Evolutionary conservation across 1,140 invertebrate genomes (phyloP), one percentile per base, ranked within the genome.

Genomic region (Mamestra configurata): DNA sequence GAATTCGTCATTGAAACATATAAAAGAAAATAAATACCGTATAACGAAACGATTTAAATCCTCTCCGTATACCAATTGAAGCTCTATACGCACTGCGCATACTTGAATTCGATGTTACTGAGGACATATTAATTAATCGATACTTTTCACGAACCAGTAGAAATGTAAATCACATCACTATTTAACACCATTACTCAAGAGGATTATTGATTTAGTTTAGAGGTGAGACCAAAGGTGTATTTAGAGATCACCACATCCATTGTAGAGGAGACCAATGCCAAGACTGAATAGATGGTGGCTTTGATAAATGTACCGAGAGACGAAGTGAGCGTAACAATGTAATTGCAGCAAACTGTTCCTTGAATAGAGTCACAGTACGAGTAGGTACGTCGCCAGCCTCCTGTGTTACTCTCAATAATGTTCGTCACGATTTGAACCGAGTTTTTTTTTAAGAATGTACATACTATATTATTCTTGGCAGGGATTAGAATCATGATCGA

Each of bases 321-420:
- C 88, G 90, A 91, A 93, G 92, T 92, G 93, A 93, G 84, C 92
- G 92, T 94, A 94, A 94, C 92, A 90, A 93, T 93, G 85, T 94
- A 94, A 94, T 94, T 94, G 92, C 93, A 85, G 87, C 89, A 90
- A 95, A 94, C 84, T 90, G 91, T 93, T 94, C 91, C 91, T 90
- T 95, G 93, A 95, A 95, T 94, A 93, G 92, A 92, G 87, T 80
- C 84, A 51, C 59, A 86, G 84, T 84, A 81, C 81, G 82, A 86
- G 82, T 92, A 90, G 83, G 84, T 92, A 89, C 83, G 80, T 72
- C 57, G 61, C 64, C 82, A 83, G 83, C 68, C 82, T 84, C 82
- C 75, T 83, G 80, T 82, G 79, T 80, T 55, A 78, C 73, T 81
- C 61, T 79, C 57, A 49, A 46, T 68, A 68, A 46, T 68, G 55